phyloP scores from a whole-genome alignment of 2,797 vertebrate genomes.

The Malurus leucopterus region DNA sequence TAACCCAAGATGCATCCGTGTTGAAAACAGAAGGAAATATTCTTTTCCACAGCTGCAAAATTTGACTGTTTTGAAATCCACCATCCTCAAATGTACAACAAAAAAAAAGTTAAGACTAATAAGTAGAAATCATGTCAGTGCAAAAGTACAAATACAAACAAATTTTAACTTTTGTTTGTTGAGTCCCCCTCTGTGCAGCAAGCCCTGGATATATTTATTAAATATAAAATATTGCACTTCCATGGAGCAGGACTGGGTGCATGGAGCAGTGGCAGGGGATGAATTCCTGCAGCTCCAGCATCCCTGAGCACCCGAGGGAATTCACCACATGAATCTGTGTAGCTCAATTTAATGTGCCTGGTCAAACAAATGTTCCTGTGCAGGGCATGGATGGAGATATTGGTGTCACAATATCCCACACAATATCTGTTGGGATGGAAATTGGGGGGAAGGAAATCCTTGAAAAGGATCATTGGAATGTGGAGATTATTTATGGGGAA shows the following conservation, averaged over 20 bases:
- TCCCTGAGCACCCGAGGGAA: neutral
- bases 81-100: neutral
- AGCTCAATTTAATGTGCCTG: slow-evolving; percentile 20
- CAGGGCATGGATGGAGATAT: neutral
- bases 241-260: neutral
- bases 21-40: neutral
- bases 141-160: neutral
- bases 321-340: neutral
- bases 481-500: neutral
- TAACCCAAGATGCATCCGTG: neutral
- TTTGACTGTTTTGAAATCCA: neutral
- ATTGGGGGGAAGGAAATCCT: neutral
- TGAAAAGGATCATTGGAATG: neutral
- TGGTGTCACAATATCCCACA: neutral
- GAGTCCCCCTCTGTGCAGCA: neutral
- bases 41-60: neutral
- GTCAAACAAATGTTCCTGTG: neutral
- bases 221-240: neutral
- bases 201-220: neutral
- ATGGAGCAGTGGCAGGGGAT: neutral
- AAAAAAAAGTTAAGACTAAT: neutral
- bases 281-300: neutral
- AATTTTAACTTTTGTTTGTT: neutral
- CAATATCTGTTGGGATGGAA: neutral
- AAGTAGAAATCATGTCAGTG: neutral